A percentile compares a stretch with the other conserved stretches of the same genome.
Conservation (phyloP, 1,140 invertebrate genomes). For the Alviniconcha marisindica region DNA sequence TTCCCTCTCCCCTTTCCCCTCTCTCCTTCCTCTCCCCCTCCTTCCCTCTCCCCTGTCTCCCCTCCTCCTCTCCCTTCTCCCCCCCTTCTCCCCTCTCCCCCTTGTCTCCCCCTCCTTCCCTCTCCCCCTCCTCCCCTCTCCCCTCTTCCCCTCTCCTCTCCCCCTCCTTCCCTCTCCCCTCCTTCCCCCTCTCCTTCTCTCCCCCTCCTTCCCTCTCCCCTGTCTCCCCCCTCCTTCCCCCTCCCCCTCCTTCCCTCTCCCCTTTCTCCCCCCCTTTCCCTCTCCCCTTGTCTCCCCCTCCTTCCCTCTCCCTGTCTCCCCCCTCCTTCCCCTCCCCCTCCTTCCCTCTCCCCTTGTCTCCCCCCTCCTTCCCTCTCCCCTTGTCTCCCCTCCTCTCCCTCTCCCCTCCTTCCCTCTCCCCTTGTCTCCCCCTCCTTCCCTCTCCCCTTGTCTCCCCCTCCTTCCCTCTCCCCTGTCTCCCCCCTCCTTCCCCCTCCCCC, state of each 20-base stretch:
- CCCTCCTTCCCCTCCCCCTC: too few relatives aligned
- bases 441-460: too few relatives aligned
- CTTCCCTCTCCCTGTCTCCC: too few relatives aligned
- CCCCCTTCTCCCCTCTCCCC: not conserved
- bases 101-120: constrained; percentile 3
- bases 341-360: too few relatives aligned
- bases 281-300: not conserved
- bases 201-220: not conserved
- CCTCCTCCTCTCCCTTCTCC: not conserved
- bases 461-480: too few relatives aligned
- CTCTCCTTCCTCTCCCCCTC: not conserved
- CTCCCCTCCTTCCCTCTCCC: too few relatives aligned
- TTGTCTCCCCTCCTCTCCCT: too few relatives aligned
- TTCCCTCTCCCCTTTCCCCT: not conserved
- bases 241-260: not conserved
- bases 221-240: not conserved
- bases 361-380: too few relatives aligned
- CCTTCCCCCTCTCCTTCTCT: too few relatives aligned
- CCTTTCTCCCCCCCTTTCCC: not conserved
- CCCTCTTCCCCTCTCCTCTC: not conserved
- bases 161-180: too few relatives aligned
- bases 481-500: too few relatives aligned
- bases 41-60: constrained; percentile 3
- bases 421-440: too few relatives aligned
- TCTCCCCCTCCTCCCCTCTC: constrained; percentile 35